Evolutionary conservation across 1,140 invertebrate genomes (phyloP).

Genomic region (Penaeus vannamei): DNA sequence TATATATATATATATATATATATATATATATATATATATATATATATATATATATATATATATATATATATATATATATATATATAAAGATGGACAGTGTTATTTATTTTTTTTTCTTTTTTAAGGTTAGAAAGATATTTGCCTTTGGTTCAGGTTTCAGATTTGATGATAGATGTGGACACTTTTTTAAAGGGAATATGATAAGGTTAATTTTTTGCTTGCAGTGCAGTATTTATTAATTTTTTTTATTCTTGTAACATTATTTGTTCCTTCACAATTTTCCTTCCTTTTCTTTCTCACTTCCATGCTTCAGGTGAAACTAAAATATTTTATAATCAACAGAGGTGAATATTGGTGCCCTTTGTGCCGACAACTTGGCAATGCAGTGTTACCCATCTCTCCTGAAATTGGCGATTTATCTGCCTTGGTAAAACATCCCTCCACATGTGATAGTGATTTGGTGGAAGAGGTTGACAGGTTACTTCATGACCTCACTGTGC

Average conservation of each 20-base stretch:
- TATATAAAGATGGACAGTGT: too few relatives aligned
- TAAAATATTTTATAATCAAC: conserved; percentile 68
- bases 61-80: too few relatives aligned
- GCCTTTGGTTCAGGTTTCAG: too few relatives aligned
- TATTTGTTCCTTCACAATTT: not conserved
- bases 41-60: too few relatives aligned
- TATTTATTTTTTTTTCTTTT: too few relatives aligned
- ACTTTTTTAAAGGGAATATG: too few relatives aligned
- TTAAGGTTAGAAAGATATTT: too few relatives aligned
- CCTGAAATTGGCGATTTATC: conserved; percentile 81
- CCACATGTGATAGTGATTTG: conserved; percentile 50
- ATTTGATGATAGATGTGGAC: too few relatives aligned
- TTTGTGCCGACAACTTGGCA: conserved; percentile 92
- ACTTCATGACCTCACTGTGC: conserved; percentile 45
- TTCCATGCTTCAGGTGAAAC: not conserved
- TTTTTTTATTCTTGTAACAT: not conserved
- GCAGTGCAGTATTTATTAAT: too few relatives aligned
- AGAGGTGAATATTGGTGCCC: conserved; percentile 94
- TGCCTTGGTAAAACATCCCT: conserved; percentile 70
- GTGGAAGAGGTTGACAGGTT: conserved; percentile 55
- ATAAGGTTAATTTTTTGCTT: too few relatives aligned
- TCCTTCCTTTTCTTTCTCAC: not conserved
- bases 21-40: too few relatives aligned
- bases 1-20: too few relatives aligned
- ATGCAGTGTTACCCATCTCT: conserved; percentile 90